phyloP scores from a whole-genome alignment of 2,113 vertebrate species.

The Tympanuchus pallidicinctus region DNA sequence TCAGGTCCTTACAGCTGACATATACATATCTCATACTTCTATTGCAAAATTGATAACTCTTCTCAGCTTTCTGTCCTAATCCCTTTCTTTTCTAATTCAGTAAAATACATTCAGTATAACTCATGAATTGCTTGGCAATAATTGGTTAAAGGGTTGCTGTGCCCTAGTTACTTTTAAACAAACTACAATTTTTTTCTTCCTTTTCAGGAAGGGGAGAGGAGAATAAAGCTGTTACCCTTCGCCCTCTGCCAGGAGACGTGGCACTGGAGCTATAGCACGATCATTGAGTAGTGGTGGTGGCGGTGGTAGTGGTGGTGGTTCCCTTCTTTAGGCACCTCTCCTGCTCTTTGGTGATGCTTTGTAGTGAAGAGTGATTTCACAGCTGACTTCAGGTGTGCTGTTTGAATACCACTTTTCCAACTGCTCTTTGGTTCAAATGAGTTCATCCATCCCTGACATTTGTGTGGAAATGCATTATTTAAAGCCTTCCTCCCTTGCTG shows the following conservation, averaged over 20 bases:
- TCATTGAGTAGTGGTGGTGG: too few species aligned
- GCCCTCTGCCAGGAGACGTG: background rate
- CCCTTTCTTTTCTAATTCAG: background rate
- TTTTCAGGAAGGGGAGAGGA: background rate
- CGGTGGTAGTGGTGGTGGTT: background rate
- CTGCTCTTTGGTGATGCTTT: background rate
- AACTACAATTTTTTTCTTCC: background rate
- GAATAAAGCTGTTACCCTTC: background rate
- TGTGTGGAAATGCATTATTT: constrained; percentile 65
- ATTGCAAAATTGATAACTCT: background rate
- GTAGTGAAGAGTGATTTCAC: background rate
- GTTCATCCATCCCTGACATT: constrained; percentile 37
- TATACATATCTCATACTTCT: background rate
- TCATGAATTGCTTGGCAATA: background rate
- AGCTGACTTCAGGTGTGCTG: constrained; percentile 26
- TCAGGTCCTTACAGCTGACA: background rate
- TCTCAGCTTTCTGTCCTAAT: background rate
- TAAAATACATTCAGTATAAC: background rate
- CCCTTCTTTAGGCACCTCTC: background rate
- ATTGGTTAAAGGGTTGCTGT: background rate
- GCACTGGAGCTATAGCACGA: fast-evolving
- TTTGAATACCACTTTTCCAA: constrained; percentile 44
- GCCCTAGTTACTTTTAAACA: background rate
- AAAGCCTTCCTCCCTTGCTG: constrained; percentile 12
- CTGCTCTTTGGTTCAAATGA: background rate